Conservation (phyloP, 2,113 vertebrate species). For the Copsychus sechellarum region DNA sequence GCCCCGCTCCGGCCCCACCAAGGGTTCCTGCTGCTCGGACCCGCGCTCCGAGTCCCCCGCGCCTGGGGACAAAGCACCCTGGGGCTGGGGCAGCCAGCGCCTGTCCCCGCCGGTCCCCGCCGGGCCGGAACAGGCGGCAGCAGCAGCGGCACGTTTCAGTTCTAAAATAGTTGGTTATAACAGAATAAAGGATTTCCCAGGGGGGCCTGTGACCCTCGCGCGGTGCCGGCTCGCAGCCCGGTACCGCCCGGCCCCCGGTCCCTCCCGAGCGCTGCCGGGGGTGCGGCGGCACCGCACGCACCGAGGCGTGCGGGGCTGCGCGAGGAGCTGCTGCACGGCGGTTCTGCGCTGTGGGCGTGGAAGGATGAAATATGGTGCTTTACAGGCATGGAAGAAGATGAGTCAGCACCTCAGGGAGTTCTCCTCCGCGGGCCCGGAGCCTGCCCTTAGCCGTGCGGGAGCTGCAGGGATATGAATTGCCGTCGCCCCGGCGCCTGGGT, state of each 20-base stretch:
- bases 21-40: background rate
- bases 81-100: background rate
- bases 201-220: background rate
- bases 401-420: constrained; percentile 57
- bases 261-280: background rate
- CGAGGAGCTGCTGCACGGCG: background rate
- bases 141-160: background rate
- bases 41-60: background rate
- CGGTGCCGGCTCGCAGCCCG: background rate
- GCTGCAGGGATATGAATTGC: background rate
- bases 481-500: background rate
- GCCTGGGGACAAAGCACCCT: background rate
- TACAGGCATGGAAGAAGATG: constrained; percentile 49
- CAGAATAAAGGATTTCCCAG: background rate
- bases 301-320: background rate
- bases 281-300: background rate
- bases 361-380: constrained; percentile 37
- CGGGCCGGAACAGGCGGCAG: background rate
- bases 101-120: background rate
- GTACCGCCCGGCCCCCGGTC: background rate
- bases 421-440: constrained; percentile 6
- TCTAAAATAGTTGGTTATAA: background rate
- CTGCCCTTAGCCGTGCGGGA: constrained; percentile 3
- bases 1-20: background rate
- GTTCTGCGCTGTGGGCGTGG: constrained; percentile 44